These are phyloP conservation scores for Mohoua ochrocephala DNA, from an alignment of 2,113 vertebrate species.

Conservation along the genomic window DNA sequence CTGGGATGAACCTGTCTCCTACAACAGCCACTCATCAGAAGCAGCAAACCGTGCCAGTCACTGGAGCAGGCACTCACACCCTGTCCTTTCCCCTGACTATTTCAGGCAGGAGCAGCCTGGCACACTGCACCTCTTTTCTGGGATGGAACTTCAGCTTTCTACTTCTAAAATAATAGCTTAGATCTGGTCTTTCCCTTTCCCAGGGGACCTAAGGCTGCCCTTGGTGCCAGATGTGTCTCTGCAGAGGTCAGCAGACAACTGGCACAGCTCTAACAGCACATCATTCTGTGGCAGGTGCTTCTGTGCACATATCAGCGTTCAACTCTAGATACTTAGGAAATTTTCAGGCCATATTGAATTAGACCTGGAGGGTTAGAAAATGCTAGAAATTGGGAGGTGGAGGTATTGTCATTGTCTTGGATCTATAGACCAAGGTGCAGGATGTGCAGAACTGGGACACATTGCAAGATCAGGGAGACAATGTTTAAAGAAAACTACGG, in stretches of 20 bases:
- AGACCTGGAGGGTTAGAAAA: background rate
- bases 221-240: background rate
- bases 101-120: background rate
- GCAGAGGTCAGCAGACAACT: background rate
- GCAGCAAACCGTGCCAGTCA: accelerated
- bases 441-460: background rate
- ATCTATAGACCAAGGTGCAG: background rate
- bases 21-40: background rate
- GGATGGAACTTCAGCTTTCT: background rate
- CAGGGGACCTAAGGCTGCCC: background rate
- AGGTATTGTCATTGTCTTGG: background rate
- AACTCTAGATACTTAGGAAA: background rate
- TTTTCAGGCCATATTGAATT: background rate
- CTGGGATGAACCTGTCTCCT: background rate
- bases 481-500: background rate
- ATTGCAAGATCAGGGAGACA: background rate
- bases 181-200: background rate
- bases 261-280: background rate
- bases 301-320: accelerated
- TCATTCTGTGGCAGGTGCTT: accelerated
- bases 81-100: background rate
- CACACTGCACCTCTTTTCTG: background rate
- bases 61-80: background rate
- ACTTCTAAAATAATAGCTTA: background rate
- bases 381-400: background rate